A percentile compares a stretch with the other conserved stretches of the same genome.
Conservation (phyloP, 2,888 invertebrate species). For the Amphipoea oculea region DNA sequence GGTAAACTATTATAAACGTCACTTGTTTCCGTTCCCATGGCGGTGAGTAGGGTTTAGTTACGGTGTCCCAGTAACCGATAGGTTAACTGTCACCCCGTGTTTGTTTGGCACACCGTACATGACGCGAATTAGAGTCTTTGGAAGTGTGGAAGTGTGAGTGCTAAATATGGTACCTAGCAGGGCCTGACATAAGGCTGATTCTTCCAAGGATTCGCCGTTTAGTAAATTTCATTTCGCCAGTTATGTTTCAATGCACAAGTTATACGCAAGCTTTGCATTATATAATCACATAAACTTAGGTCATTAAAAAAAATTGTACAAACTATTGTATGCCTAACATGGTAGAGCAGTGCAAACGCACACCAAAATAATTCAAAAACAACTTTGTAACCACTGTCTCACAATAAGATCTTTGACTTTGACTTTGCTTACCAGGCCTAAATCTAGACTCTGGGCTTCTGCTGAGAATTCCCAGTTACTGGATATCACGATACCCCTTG, state of each 20-base stretch:
- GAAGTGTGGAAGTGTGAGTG: neutral
- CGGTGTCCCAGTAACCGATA: slow-evolving; percentile 39
- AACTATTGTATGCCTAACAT: no score
- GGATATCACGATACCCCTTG: neutral
- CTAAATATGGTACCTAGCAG: neutral
- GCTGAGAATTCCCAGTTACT: neutral
- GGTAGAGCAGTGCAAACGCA: no score
- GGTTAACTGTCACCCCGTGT: slow-evolving; percentile 38
- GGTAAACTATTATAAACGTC: slow-evolving; percentile 52
- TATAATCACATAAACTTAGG: no score
- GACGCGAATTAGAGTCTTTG: slow-evolving; percentile 33
- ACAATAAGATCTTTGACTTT: no score
- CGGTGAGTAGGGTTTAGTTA: slow-evolving; percentile 58
- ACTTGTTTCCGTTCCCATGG: slow-evolving; percentile 33
- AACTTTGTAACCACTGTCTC: no score
- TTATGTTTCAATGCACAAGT: neutral
- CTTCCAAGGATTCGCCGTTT: no score
- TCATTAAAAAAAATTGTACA: no score
- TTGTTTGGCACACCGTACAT: slow-evolving; percentile 38
- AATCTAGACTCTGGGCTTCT: neutral
- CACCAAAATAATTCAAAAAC: no score
- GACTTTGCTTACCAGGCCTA: neutral
- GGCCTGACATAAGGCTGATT: neutral
- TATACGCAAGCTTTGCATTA: neutral
- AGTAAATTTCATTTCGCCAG: neutral